Conservation (phyloP, 2,113 vertebrate genomes). For the Corythornis cristatus region DNA sequence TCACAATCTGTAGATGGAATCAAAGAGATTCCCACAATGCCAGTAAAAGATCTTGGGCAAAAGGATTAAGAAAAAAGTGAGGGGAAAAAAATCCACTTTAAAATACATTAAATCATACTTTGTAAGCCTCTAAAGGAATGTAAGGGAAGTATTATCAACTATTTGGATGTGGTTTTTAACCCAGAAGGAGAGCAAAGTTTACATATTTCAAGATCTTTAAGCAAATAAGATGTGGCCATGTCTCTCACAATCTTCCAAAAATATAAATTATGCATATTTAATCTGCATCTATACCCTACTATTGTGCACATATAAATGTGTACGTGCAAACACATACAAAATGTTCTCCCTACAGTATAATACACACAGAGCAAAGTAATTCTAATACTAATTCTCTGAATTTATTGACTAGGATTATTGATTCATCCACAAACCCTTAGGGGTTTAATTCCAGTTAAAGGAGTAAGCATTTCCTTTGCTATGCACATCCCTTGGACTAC, state of each 20-base stretch:
- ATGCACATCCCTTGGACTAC: accelerated
- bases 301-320: neutral
- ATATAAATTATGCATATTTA: neutral
- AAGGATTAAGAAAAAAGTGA: neutral
- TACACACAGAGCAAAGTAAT: neutral
- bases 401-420: neutral
- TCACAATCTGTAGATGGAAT: neutral
- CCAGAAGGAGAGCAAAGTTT: neutral
- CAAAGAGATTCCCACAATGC: neutral
- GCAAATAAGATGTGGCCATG: neutral
- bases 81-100: neutral
- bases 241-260: neutral
- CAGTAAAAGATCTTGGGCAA: neutral
- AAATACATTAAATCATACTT: neutral
- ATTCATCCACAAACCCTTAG: neutral
- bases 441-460: neutral
- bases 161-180: slow-evolving; percentile 1
- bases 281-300: neutral
- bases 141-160: slow-evolving; percentile 21
- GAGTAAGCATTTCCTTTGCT: neutral
- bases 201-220: slow-evolving; percentile 18
- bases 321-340: neutral
- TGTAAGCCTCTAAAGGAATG: slow-evolving; percentile 34
- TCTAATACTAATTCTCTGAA: neutral
- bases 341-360: neutral